These are phyloP conservation scores for Lycocorax pyrrhopterus DNA, from an alignment of 2,113 vertebrate species.

Conservation along the genomic window DNA sequence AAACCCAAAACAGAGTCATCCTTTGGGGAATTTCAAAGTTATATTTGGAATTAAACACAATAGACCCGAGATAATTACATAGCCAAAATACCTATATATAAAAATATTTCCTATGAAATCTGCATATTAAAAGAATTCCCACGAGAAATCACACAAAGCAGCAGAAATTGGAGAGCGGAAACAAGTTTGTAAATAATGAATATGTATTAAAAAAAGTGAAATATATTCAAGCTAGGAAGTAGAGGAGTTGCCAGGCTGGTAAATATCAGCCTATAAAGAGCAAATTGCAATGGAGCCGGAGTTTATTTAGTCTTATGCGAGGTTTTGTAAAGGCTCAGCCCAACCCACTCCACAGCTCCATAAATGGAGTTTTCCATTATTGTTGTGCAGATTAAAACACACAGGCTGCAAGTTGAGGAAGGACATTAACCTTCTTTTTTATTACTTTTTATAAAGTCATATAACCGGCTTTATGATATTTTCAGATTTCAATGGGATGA, in stretches of 20 bases:
- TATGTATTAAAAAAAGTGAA: conserved; percentile 56
- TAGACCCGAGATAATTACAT: conserved; percentile 25
- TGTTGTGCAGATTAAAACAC: conserved; percentile 28
- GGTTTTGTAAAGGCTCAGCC: neutral
- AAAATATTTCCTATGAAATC: conserved; percentile 31
- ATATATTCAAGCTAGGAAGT: conserved; percentile 54
- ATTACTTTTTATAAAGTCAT: neutral
- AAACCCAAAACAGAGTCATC: neutral
- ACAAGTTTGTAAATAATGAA: conserved; percentile 65
- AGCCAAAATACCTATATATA: neutral
- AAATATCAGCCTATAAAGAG: conserved; percentile 65
- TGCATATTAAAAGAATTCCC: conserved; percentile 47
- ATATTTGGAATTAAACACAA: conserved; percentile 59
- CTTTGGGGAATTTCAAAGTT: conserved; percentile 21
- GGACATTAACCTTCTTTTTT: neutral
- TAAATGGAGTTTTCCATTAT: conserved; percentile 21
- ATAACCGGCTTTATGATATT: neutral
- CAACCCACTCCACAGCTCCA: neutral
- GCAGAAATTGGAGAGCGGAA: conserved; percentile 53
- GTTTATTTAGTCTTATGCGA: conserved; percentile 29
- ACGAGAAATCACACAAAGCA: conserved; percentile 21
- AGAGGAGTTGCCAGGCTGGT: conserved; percentile 48
- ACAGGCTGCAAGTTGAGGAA: neutral
- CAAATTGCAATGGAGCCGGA: conserved; percentile 11
- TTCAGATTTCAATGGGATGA: neutral